These are phyloP conservation scores for Cuniculus paca DNA, from an alignment of 2,797 vertebrate species.

Conservation along the genomic window DNA sequence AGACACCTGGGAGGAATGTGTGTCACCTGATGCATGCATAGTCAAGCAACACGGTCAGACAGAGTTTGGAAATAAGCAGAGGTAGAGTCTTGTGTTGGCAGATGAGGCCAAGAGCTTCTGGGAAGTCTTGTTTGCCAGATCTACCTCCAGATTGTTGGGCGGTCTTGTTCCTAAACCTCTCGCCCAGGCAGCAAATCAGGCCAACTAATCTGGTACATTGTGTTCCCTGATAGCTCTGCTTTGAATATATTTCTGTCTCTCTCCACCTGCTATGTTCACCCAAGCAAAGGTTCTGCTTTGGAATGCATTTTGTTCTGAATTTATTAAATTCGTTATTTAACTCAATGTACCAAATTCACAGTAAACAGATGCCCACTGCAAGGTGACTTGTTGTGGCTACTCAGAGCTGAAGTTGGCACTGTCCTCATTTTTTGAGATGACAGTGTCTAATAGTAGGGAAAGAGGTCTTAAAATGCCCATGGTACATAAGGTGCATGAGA, in stretches of 20 bases:
- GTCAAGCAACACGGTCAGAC: not conserved
- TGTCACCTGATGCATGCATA: not conserved
- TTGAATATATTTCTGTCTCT: constrained; percentile 55
- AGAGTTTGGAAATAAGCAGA: constrained; percentile 52
- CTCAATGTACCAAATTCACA: not conserved
- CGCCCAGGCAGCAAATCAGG: constrained; percentile 1
- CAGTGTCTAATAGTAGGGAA: not conserved
- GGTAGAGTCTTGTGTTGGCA: not conserved
- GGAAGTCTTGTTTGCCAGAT: not conserved
- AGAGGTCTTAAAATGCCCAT: not conserved
- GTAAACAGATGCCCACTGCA: not conserved
- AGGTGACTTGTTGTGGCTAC: not conserved
- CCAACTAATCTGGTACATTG: constrained; percentile 63
- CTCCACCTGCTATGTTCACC: constrained; percentile 64
- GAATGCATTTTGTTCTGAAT: constrained; percentile 33
- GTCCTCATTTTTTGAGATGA: not conserved
- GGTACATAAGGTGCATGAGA: not conserved
- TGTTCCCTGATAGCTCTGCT: constrained; percentile 47
- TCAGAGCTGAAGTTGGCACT: not conserved
- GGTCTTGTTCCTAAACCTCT: constrained; percentile 58
- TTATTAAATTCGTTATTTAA: constrained; percentile 60
- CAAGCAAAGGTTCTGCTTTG: constrained; percentile 38
- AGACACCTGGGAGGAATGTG: constrained; percentile 65
- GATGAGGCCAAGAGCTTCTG: constrained; percentile 6
- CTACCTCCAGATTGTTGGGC: constrained; percentile 71